Evolutionary conservation across 2,113 vertebrate species (phyloP).

Genomic region (Microcebus tavaratra): DNA sequence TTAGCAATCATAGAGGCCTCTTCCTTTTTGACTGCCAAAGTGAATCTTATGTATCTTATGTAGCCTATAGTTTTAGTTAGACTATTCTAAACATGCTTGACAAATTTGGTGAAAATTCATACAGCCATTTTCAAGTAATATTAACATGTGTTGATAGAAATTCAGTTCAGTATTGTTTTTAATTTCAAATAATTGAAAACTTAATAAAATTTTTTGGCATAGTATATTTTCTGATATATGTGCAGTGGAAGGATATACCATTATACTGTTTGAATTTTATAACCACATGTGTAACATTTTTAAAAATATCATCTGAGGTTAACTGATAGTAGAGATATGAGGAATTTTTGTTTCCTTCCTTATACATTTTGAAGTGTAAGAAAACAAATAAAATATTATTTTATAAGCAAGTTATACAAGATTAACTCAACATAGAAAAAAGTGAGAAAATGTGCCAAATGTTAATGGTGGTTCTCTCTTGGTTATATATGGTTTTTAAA

Average conservation of each 20-base stretch:
- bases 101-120: neutral
- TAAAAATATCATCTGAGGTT: neutral
- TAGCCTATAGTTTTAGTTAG: neutral
- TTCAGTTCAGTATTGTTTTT: neutral
- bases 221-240: neutral
- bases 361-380: neutral
- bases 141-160: neutral
- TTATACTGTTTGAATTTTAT: neutral
- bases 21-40: neutral
- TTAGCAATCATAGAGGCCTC: neutral
- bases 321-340: neutral
- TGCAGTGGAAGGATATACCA: neutral
- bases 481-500: neutral
- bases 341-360: neutral
- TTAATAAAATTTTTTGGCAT: neutral
- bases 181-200: conserved; percentile 28
- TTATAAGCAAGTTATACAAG: neutral
- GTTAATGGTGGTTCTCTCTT: neutral
- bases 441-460: neutral
- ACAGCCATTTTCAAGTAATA: neutral
- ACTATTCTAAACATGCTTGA: neutral
- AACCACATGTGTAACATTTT: neutral
- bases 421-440: neutral
- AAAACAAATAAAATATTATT: neutral
- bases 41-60: conserved; percentile 6